These are phyloP conservation scores for Wasmannia auropunctata DNA, from an alignment of 1,140 invertebrate species.

Conservation along the genomic window DNA sequence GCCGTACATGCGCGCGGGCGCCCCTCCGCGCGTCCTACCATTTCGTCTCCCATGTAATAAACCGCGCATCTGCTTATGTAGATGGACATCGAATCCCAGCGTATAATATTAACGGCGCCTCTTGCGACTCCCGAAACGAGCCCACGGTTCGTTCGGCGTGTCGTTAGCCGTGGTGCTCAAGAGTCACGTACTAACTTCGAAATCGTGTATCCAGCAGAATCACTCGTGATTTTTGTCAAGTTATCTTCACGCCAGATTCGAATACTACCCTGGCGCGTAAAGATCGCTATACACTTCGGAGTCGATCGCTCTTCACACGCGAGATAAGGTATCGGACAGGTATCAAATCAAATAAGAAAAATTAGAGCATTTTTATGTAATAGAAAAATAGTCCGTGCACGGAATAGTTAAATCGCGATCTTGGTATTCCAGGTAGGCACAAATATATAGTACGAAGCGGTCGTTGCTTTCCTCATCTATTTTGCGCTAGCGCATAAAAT, in stretches of 20 bases:
- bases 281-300: background rate
- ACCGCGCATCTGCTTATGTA: constrained; percentile 49
- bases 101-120: constrained; percentile 53
- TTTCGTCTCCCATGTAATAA: constrained; percentile 45
- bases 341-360: background rate
- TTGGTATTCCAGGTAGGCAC: background rate
- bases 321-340: too few relatives aligned
- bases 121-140: constrained; percentile 47
- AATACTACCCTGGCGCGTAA: background rate
- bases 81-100: constrained; percentile 50
- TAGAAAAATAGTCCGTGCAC: background rate
- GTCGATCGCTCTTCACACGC: background rate
- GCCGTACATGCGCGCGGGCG: background rate
- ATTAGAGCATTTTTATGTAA: background rate
- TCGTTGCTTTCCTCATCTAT: background rate
- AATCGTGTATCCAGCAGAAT: constrained; percentile 5
- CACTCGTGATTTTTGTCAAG: constrained; percentile 4
- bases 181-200: constrained; percentile 8
- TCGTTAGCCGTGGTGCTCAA: constrained; percentile 29
- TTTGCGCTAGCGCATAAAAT: constrained; percentile 18
- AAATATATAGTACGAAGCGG: background rate
- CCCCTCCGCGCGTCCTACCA: constrained; percentile 5
- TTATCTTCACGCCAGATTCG: background rate
- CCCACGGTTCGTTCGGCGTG: constrained; percentile 12
- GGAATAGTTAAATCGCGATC: background rate